Conservation (phyloP, 2,888 invertebrate genomes). For the Allophyes oxyacanthae region DNA sequence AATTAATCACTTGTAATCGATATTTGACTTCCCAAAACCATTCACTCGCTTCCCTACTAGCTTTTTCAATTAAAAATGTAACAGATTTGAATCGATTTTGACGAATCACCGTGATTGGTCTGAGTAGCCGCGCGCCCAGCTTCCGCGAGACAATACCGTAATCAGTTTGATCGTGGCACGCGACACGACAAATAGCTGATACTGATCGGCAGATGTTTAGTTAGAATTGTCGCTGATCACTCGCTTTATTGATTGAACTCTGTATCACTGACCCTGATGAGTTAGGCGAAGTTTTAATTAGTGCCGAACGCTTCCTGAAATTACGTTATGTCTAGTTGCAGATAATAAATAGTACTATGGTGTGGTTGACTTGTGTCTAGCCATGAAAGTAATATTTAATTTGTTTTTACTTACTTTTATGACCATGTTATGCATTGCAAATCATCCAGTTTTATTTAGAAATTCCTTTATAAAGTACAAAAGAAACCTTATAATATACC, state of each 20-base stretch:
- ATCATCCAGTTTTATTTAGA: too few species aligned
- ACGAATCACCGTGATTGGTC: conserved; percentile 78
- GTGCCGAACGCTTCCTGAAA: too few species aligned
- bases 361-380: too few species aligned
- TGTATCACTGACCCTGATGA: background rate
- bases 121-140: conserved; percentile 38
- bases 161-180: conserved; percentile 74
- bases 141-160: conserved; percentile 75
- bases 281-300: background rate
- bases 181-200: conserved; percentile 77
- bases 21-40: conserved; percentile 68
- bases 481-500: too few species aligned
- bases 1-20: conserved; percentile 75
- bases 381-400: too few species aligned
- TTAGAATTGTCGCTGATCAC: conserved; percentile 45
- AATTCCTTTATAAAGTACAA: too few species aligned
- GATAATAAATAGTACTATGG: too few species aligned
- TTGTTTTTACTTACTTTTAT: too few species aligned
- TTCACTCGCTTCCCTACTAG: conserved; percentile 56
- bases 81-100: conserved; percentile 76
- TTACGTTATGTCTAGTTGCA: too few species aligned
- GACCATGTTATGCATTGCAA: too few species aligned
- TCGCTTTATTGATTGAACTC: conserved; percentile 47
- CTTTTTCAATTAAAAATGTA: conserved; percentile 78
- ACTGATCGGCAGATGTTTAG: conserved; percentile 77